A percentile compares a stretch with the other conserved stretches of the same genome.
phyloP scores from a whole-genome alignment of 2,113 vertebrate species.

The Callorhinus ursinus region DNA sequence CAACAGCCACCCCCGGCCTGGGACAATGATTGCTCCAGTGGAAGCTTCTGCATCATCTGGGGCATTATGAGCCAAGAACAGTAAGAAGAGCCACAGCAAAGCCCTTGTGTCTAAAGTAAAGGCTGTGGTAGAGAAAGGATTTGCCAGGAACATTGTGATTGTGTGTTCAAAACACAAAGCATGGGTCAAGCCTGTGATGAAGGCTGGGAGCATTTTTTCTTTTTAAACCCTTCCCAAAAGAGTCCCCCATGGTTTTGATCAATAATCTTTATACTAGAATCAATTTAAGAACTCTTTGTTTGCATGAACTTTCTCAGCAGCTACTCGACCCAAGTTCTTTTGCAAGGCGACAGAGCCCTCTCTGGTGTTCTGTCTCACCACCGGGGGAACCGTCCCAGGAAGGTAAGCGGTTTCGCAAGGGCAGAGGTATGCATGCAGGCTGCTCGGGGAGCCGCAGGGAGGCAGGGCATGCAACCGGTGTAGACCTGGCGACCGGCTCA shows the following conservation, averaged over 20 bases:
- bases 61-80: neutral
- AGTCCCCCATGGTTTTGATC: neutral
- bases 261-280: neutral
- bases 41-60: neutral
- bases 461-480: slow-evolving; percentile 50
- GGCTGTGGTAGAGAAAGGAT: neutral
- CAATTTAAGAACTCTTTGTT: neutral
- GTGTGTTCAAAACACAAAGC: neutral
- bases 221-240: neutral
- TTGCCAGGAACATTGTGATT: neutral
- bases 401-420: neutral
- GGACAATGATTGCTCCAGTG: neutral
- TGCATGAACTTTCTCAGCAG: neutral
- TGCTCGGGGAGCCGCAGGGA: neutral
- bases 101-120: neutral
- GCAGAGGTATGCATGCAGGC: slow-evolving; percentile 14
- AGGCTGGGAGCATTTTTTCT: neutral
- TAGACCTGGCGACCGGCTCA: neutral
- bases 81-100: neutral
- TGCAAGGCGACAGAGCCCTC: neutral
- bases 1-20: neutral
- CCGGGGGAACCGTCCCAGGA: neutral
- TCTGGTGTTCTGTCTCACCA: neutral
- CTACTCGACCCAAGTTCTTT: neutral
- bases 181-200: neutral